These are phyloP conservation scores for Petrocephalus zakoni DNA, from an alignment of 2,113 vertebrate genomes.

Conservation along the genomic window DNA sequence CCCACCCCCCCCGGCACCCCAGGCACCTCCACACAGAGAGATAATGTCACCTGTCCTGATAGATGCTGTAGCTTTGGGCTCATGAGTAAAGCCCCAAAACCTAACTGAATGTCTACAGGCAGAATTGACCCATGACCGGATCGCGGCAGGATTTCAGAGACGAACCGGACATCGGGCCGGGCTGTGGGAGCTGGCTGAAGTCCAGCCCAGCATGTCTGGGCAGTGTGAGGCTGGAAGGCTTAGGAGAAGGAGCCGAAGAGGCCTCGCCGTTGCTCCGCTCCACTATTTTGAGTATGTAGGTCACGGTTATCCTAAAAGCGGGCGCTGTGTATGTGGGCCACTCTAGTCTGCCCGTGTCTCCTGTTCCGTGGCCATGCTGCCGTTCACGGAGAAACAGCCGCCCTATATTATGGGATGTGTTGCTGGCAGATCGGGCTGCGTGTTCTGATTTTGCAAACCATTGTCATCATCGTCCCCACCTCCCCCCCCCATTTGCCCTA, in stretches of 20 bases:
- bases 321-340: slow-evolving; percentile 38
- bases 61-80: neutral
- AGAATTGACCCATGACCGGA: neutral
- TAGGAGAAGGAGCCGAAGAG: neutral
- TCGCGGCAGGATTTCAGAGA: neutral
- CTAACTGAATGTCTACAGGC: neutral
- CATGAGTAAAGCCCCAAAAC: neutral
- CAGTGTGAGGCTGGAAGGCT: neutral
- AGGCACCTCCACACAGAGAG: neutral
- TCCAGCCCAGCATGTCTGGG: neutral
- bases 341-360: slow-evolving; percentile 28
- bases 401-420: slow-evolving; percentile 18
- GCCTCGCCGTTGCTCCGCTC: neutral
- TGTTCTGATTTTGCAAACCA: neutral
- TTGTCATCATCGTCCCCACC: neutral
- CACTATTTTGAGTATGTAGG: neutral
- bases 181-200: neutral
- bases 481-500: neutral
- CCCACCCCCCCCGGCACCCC: neutral
- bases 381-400: neutral
- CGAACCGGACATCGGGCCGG: neutral
- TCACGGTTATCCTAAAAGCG: slow-evolving; percentile 11
- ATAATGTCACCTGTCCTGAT: neutral
- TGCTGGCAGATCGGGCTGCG: neutral
- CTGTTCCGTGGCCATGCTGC: neutral